Base-by-base conservation (phyloP, 1,140 invertebrate species). In the Drosophila hydei region DNA sequence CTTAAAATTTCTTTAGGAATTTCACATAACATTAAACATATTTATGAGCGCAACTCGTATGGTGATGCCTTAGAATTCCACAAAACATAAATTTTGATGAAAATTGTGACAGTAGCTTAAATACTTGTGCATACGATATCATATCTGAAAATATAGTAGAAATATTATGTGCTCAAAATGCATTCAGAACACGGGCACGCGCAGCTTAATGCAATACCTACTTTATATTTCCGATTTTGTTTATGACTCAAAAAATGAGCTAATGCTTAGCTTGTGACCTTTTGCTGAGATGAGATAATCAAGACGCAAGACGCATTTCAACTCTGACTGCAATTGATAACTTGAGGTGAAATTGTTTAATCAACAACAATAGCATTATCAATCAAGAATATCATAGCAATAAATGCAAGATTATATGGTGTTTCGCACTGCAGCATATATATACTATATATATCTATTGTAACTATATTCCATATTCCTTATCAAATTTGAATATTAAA, bases 261-360 rank as follows among this genome's bases (percentile, higher is more conserved):
- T 48, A 55, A 69, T 63, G 27, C 14, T 16, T 1, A 50, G 23
- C 23, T 40, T 52, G 5, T 63, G 33, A 64, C 48, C 59, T 43
- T 12, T 19, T n/a, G 21, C 12, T 30, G 48, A 18, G 40, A 42
- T 56, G 67, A 64, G 67, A 70, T 70, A 56, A 64, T 5, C 67
- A 9, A 48, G 19, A n/a, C 36, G 36, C 23, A 14, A 55, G n/a
- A 33, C n/a, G n/a, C 12, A 12, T 33, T 12, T 12, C 30, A 33
- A 25, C 18, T 48, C 7, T 12, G 47, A 16, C 23, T 50, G 47
- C 47, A 50, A 11, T 50, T 30, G 47, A 30, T 50, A 50, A 27
- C 1, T 16, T 7, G 9, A 16, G 7, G 2, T 48, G 3, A 6
- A 12, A 21, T n/a, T 23, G 5, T 19, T 21, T 23, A 45, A 19